Conservation (phyloP, 2,113 vertebrate species). For the Hassar affinis region DNA sequence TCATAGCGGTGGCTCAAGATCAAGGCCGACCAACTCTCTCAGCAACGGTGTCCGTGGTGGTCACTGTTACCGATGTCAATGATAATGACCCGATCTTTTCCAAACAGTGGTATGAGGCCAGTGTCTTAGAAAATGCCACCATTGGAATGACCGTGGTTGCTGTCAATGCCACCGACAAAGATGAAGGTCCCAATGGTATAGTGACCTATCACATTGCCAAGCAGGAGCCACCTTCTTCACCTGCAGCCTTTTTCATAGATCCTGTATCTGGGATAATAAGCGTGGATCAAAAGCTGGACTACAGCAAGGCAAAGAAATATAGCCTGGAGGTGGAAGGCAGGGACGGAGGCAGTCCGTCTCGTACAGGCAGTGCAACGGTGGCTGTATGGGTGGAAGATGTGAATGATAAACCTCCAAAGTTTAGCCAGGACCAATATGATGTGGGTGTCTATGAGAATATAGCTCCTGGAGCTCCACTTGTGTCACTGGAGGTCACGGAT, state of each 20-base stretch:
- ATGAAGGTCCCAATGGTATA: slow-evolving; percentile 62
- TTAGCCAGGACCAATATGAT: slow-evolving; percentile 65
- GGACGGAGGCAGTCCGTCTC: slow-evolving; percentile 68
- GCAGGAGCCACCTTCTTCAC: slow-evolving; percentile 58
- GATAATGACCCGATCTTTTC: slow-evolving; percentile 71
- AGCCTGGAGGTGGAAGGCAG: slow-evolving; percentile 66
- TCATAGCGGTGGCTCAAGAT: slow-evolving; percentile 72
- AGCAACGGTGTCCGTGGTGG: slow-evolving; percentile 53
- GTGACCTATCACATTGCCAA: slow-evolving; percentile 64
- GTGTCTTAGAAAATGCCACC: slow-evolving; percentile 58
- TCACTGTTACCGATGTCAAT: slow-evolving; percentile 67
- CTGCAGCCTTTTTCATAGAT: slow-evolving; percentile 58
- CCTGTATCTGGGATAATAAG: slow-evolving; percentile 58
- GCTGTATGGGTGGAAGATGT: slow-evolving; percentile 67
- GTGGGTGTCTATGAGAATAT: slow-evolving; percentile 71
- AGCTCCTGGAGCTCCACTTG: slow-evolving; percentile 63
- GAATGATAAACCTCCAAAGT: slow-evolving; percentile 76
- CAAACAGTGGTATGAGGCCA: slow-evolving; percentile 46
- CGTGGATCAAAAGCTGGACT: slow-evolving; percentile 68
- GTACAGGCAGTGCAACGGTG: slow-evolving; percentile 53
- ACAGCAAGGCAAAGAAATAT: slow-evolving; percentile 62
- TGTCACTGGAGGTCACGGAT: slow-evolving; percentile 70
- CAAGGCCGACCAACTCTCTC: slow-evolving; percentile 68
- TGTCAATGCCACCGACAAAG: slow-evolving; percentile 67
- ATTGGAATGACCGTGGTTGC: slow-evolving; percentile 48